phyloP scores from a whole-genome alignment of 1,140 invertebrate species.

The Ips nitidus region DNA sequence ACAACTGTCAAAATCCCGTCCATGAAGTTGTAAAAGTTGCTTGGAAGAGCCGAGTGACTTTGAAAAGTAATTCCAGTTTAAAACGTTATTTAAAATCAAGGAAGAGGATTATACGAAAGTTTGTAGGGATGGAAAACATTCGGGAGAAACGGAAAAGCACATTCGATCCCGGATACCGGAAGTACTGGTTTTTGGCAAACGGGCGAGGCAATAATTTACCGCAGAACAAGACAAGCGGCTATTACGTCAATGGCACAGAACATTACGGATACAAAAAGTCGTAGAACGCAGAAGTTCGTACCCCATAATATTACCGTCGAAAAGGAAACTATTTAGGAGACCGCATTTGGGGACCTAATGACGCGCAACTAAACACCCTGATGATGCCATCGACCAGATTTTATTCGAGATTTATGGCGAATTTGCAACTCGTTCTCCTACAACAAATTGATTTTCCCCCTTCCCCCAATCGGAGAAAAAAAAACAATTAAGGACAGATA shows the following conservation, averaged over 20 bases:
- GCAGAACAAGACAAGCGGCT: slow-evolving; percentile 38
- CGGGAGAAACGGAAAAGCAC: neutral
- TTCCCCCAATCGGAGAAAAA: neutral
- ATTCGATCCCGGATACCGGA: slow-evolving; percentile 28
- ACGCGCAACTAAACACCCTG: slow-evolving; percentile 39
- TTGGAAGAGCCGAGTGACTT: no score
- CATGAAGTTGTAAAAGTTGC: no score
- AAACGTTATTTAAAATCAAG: no score
- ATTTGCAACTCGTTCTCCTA: neutral
- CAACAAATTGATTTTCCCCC: neutral
- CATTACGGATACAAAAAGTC: slow-evolving; percentile 45
- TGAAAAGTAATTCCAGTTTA: no score
- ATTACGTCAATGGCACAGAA: slow-evolving; percentile 42
- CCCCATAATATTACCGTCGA: slow-evolving; percentile 44
- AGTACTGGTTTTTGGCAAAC: slow-evolving; percentile 14
- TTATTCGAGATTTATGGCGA: slow-evolving; percentile 16
- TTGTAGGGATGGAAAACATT: no score
- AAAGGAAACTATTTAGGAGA: slow-evolving; percentile 42
- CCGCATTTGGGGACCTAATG: slow-evolving; percentile 42
- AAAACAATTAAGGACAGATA: slow-evolving; percentile 25
- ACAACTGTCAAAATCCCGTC: no score
- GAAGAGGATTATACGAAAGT: no score
- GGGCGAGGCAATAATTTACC: slow-evolving; percentile 38
- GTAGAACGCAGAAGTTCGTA: slow-evolving; percentile 45
- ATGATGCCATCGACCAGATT: slow-evolving; percentile 20